Conservation (phyloP, 2,888 invertebrate species). For the Drepana falcataria region DNA sequence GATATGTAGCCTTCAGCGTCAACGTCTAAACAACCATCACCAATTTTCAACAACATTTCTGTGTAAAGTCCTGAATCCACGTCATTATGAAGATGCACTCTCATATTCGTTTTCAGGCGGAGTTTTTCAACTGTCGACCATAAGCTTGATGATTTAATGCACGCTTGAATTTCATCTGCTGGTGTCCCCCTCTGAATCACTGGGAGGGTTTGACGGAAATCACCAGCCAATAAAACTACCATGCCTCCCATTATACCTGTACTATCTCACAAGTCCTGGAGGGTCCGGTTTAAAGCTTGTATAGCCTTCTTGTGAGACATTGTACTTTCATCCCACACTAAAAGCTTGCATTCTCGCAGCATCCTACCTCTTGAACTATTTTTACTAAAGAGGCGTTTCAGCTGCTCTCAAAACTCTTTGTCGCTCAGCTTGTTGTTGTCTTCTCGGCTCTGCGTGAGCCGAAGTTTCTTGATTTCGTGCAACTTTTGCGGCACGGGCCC, state of each 20-base stretch:
- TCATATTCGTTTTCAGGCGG: constrained; percentile 2
- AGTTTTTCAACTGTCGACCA: constrained; percentile 4
- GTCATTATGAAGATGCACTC: background rate
- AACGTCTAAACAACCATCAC: constrained; percentile 1
- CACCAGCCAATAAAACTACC: constrained; percentile 12
- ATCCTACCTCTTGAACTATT: background rate
- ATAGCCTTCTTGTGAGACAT: constrained; percentile 20
- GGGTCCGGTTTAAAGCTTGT: constrained; percentile 18
- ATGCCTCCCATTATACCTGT: constrained; percentile 13
- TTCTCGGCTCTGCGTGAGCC: constrained; percentile 6
- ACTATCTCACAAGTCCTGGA: constrained; percentile 10
- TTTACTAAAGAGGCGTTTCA: constrained; percentile 1
- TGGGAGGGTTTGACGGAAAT: constrained; percentile 14
- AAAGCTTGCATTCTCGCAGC: background rate
- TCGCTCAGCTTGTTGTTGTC: constrained; percentile 5
- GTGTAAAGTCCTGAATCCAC: background rate
- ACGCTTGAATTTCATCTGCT: constrained; percentile 13
- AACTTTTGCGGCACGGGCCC: constrained; percentile 5
- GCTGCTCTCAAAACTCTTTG: constrained; percentile 3
- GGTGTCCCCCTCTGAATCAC: constrained; percentile 11
- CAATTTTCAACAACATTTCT: background rate
- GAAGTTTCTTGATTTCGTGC: constrained; percentile 6
- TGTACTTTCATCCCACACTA: constrained; percentile 4
- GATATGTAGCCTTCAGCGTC: background rate
- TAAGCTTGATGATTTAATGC: constrained; percentile 15